Evolutionary conservation across 2,888 invertebrate species (phyloP).

Genomic region (Epistrophe grossulariae): DNA sequence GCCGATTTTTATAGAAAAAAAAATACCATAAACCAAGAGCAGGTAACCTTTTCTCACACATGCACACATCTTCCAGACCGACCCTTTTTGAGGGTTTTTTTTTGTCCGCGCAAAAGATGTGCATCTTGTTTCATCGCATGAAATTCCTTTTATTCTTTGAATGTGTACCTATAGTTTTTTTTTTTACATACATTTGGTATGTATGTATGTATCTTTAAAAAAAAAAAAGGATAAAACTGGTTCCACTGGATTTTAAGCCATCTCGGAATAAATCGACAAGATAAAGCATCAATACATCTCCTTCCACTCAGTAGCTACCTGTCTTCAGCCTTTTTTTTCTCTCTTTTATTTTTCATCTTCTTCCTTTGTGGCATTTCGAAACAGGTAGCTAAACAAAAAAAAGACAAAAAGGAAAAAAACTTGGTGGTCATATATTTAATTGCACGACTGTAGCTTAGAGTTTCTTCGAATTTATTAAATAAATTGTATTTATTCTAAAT

Average conservation of each 20-base stretch:
- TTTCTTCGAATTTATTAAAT: conserved; percentile 52
- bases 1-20: conserved; percentile 45
- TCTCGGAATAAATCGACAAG: conserved; percentile 62
- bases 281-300: conserved; percentile 74
- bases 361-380: conserved; percentile 55
- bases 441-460: conserved; percentile 59
- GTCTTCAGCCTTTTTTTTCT: conserved; percentile 53
- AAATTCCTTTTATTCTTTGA: conserved; percentile 24
- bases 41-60: conserved; percentile 50
- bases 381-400: conserved; percentile 65
- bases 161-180: conserved; percentile 21
- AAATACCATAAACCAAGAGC: conserved; percentile 45
- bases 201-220: conserved; percentile 51
- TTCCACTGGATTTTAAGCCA: conserved; percentile 66
- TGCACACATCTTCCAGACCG: background rate
- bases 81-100: conserved; percentile 50
- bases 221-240: conserved; percentile 60
- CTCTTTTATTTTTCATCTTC: conserved; percentile 22
- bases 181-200: conserved; percentile 5
- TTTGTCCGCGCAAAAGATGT: conserved; percentile 48
- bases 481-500: conserved; percentile 54
- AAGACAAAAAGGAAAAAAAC: conserved; percentile 22
- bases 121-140: conserved; percentile 44
- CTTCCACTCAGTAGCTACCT: conserved; percentile 71
- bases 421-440: conserved; percentile 71